Evolutionary conservation across 2,888 invertebrate genomes (phyloP).

Genomic region (Drosophila cyrtoloma): DNA sequence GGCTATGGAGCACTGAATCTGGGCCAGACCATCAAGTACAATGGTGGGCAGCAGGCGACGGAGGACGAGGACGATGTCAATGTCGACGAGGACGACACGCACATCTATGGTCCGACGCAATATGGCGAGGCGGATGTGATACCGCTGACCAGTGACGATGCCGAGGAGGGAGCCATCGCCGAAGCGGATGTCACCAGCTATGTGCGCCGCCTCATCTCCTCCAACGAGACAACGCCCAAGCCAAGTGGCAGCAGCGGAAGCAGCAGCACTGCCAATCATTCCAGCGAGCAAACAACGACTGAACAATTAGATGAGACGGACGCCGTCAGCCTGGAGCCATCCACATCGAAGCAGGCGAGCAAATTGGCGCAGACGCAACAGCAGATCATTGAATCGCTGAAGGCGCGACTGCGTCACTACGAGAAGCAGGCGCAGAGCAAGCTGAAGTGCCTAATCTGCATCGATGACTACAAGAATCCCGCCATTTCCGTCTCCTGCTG

Average conservation of each 20-base stretch:
- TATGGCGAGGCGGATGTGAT: conserved; percentile 91
- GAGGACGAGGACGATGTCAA: conserved; percentile 91
- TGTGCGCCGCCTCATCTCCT: conserved; percentile 82
- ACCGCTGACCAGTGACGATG: conserved; percentile 85
- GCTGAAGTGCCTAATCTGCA: conserved; percentile 95
- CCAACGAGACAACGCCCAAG: conserved; percentile 51
- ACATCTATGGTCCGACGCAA: conserved; percentile 93
- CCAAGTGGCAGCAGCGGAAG: conserved; percentile 21
- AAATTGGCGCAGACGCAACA: conserved; percentile 58
- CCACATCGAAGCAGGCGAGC: conserved; percentile 32
- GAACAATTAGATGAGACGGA: conserved; percentile 20
- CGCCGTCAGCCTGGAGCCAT: conserved; percentile 23
- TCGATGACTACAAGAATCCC: conserved; percentile 93
- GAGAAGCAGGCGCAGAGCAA: conserved; percentile 88
- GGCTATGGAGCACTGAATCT: conserved; percentile 87
- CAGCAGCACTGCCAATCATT: conserved; percentile 35
- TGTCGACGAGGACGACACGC: conserved; percentile 95
- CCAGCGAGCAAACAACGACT: conserved; percentile 40
- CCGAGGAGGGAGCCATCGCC: conserved; percentile 84
- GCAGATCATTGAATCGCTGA: conserved; percentile 89
- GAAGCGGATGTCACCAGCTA: conserved; percentile 81
- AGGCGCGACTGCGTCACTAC: conserved; percentile 91
- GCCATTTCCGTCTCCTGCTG: conserved; percentile 97
- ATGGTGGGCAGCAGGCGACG: conserved; percentile 66
- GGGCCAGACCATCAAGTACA: conserved; percentile 80